These are phyloP conservation scores for Blastobasis lacticolella DNA, from an alignment of 2,888 invertebrate species.

Conservation along the genomic window DNA sequence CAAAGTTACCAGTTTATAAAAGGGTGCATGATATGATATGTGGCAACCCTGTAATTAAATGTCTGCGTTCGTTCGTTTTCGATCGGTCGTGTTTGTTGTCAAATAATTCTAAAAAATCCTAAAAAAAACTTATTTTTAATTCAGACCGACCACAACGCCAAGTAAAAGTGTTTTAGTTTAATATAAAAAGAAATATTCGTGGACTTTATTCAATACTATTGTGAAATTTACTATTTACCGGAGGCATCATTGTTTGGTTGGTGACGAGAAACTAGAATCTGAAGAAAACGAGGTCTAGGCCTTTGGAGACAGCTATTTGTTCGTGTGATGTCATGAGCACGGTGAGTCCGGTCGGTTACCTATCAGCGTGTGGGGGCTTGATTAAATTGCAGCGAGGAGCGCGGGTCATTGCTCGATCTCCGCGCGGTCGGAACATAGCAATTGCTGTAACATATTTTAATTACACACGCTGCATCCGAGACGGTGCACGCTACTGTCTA, in stretches of 20 bases:
- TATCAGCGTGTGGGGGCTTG: conserved; percentile 12
- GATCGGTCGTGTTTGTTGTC: conserved; percentile 22
- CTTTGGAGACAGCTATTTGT: conserved; percentile 19
- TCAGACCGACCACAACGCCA: conserved; percentile 1
- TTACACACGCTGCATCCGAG: conserved; percentile 31
- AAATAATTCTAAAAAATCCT: conserved; percentile 20
- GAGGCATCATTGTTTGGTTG: too few species aligned
- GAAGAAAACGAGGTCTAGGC: conserved; percentile 25
- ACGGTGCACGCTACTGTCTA: conserved; percentile 9
- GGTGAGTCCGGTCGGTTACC: conserved; percentile 38
- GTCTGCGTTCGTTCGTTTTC: too few species aligned
- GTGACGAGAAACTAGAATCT: too few species aligned
- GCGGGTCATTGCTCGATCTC: conserved; percentile 43
- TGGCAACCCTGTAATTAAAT: conserved; percentile 10
- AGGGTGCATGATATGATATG: not conserved
- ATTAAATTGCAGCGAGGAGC: conserved; percentile 6
- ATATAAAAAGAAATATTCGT: too few species aligned
- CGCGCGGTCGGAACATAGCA: conserved; percentile 30
- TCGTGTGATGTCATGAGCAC: conserved; percentile 45
- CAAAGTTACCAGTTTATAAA: too few species aligned
- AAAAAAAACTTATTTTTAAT: conserved; percentile 1
- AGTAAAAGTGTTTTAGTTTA: conserved; percentile 9
- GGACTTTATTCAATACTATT: too few species aligned
- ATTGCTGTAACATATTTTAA: conserved; percentile 50
- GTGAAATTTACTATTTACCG: too few species aligned